Evolutionary conservation across 2,888 invertebrate species (phyloP).

Genomic region (Noctua janthina): DNA sequence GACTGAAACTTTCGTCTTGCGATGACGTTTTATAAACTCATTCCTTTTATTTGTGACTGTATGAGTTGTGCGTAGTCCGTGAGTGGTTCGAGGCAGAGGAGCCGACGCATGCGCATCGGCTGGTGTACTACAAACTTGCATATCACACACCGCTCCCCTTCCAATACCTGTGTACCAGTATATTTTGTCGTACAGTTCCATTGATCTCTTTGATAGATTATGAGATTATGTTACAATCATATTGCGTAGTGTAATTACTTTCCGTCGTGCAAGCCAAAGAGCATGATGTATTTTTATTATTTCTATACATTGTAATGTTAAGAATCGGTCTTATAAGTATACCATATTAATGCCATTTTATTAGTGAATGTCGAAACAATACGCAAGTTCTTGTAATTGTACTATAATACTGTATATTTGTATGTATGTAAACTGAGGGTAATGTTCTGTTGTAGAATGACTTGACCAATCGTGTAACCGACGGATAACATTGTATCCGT

Average conservation of each 20-base stretch:
- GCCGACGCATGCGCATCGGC: conserved; percentile 58
- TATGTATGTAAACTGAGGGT: conserved; percentile 88
- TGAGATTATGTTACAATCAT: conserved; percentile 82
- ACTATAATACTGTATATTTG: conserved; percentile 89
- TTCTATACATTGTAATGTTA: conserved; percentile 86
- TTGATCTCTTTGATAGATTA: conserved; percentile 87
- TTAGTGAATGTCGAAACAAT: conserved; percentile 87
- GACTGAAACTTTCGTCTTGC: conserved; percentile 85
- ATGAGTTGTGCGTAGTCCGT: conserved; percentile 58
- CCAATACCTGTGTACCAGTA: conserved; percentile 65
- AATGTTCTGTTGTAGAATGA: conserved; percentile 86
- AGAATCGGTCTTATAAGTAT: conserved; percentile 86
- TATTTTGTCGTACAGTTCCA: conserved; percentile 81
- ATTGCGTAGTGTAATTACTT: conserved; percentile 80
- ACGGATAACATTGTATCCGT: conserved; percentile 78
- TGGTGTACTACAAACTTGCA: conserved; percentile 80
- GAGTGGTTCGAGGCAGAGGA: conserved; percentile 75
- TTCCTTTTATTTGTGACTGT: conserved; percentile 69
- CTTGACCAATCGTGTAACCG: conserved; percentile 89
- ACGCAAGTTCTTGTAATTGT: conserved; percentile 86
- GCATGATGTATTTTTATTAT: conserved; percentile 90
- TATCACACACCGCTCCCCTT: conserved; percentile 81
- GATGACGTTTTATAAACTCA: conserved; percentile 73
- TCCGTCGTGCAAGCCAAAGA: conserved; percentile 90
- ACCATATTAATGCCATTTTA: conserved; percentile 89